Conservation (phyloP, 2,113 vertebrate species). For the Protobothrops flavoviridis region DNA sequence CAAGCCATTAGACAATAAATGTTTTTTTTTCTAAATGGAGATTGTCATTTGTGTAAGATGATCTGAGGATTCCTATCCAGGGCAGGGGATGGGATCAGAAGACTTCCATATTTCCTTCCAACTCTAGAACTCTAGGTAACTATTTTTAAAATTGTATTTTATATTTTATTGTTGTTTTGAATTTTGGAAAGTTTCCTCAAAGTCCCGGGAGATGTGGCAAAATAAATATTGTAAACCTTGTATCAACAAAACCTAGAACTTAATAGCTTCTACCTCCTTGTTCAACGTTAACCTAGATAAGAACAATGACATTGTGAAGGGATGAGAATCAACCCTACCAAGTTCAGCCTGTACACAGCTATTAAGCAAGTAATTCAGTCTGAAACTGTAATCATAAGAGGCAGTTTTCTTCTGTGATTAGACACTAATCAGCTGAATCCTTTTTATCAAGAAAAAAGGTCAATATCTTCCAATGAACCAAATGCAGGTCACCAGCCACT, state of each 20-base stretch:
- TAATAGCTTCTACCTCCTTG: slow-evolving; percentile 10
- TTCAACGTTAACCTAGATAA: slow-evolving; percentile 21
- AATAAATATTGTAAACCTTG: background rate
- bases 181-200: background rate
- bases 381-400: slow-evolving; percentile 49
- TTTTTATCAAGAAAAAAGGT: slow-evolving; percentile 37
- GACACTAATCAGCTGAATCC: slow-evolving; percentile 25
- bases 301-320: slow-evolving; percentile 28
- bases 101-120: background rate
- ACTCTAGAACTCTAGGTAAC: background rate
- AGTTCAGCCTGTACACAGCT: slow-evolving; percentile 35
- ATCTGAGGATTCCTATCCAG: background rate
- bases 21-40: background rate
- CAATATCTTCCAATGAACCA: slow-evolving; percentile 36
- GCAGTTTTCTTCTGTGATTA: slow-evolving; percentile 30
- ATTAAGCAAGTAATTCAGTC: slow-evolving; percentile 49
- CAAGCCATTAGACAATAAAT: background rate
- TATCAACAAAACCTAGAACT: background rate
- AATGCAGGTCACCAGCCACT: slow-evolving; percentile 9
- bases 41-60: background rate
- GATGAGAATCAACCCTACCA: background rate
- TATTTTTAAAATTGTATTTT: background rate
- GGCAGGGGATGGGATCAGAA: background rate
- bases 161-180: background rate
- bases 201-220: background rate